These are phyloP conservation scores for Mesoclemmys tuberculata DNA, from an alignment of 2,113 vertebrate genomes.

Conservation along the genomic window DNA sequence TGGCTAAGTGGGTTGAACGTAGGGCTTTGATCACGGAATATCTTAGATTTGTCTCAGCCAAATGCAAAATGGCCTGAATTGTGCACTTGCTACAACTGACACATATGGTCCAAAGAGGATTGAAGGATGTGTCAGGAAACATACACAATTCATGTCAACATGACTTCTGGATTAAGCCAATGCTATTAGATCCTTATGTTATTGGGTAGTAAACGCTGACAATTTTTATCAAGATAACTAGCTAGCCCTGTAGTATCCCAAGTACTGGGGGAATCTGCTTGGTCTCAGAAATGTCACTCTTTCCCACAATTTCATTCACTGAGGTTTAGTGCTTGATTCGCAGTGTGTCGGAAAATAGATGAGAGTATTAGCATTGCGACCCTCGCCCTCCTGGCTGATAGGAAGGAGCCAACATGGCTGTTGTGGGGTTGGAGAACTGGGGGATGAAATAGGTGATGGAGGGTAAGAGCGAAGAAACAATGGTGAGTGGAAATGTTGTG, in stretches of 20 bases:
- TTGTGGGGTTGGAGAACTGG: constrained; percentile 2
- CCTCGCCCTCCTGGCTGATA: rapidly evolving
- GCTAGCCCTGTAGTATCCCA: background rate
- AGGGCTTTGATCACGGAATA: background rate
- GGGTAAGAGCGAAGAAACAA: background rate
- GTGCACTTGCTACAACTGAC: background rate
- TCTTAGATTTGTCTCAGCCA: background rate
- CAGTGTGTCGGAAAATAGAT: background rate
- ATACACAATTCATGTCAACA: rapidly evolving
- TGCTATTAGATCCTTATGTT: background rate
- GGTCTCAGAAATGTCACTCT: background rate
- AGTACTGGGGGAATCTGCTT: background rate
- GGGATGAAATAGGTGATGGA: background rate
- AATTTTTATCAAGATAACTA: background rate
- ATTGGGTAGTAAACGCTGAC: background rate
- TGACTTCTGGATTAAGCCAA: rapidly evolving
- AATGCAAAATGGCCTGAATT: background rate
- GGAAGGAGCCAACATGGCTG: background rate
- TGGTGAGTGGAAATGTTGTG: background rate
- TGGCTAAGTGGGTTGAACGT: background rate
- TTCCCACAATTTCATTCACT: background rate
- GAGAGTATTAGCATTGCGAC: background rate
- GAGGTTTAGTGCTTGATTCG: background rate
- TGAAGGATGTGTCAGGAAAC: background rate
- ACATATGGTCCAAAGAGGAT: background rate